Evolutionary conservation across 2,797 vertebrate genomes (phyloP).

Genomic region (Typhlichthys eigenmanni): DNA sequence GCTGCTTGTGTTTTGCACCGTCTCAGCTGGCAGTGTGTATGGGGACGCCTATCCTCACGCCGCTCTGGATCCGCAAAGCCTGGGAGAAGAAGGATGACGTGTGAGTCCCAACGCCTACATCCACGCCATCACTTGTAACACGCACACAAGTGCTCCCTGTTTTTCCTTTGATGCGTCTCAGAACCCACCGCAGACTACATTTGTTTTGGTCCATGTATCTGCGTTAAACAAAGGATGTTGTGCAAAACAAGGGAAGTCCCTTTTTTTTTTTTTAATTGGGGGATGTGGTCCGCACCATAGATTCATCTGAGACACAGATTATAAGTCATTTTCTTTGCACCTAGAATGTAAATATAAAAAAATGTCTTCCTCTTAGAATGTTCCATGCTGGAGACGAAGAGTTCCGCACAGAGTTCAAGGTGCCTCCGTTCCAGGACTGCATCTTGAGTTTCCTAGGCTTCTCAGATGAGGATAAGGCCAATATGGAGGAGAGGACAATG

Average conservation of each 20-base stretch:
- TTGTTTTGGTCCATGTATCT: no score
- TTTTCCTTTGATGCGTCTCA: not conserved
- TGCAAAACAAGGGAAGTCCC: no score
- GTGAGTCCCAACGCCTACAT: conserved; percentile 75
- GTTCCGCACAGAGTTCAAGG: conserved; percentile 92
- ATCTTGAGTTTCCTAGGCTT: conserved; percentile 93
- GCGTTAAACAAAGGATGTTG: no score
- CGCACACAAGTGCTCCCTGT: not conserved
- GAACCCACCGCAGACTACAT: not conserved
- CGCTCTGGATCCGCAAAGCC: conserved; percentile 91
- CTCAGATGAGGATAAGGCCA: conserved; percentile 90
- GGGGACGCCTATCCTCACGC: conserved; percentile 93
- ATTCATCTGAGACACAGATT: no score
- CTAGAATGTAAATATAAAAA: no score
- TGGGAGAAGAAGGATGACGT: conserved; percentile 90
- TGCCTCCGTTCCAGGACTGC: conserved; percentile 96
- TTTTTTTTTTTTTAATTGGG: no score
- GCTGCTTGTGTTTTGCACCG: conserved; percentile 8
- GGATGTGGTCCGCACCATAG: no score
- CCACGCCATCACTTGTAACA: not conserved
- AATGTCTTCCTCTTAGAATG: conserved; percentile 61
- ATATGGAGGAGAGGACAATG: conserved; percentile 96
- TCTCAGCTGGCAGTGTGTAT: conserved; percentile 91
- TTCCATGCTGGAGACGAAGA: conserved; percentile 86
- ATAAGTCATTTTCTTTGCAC: no score